phyloP scores from a whole-genome alignment of 2,888 invertebrate species.

The Cheiracanthium punctorium region DNA sequence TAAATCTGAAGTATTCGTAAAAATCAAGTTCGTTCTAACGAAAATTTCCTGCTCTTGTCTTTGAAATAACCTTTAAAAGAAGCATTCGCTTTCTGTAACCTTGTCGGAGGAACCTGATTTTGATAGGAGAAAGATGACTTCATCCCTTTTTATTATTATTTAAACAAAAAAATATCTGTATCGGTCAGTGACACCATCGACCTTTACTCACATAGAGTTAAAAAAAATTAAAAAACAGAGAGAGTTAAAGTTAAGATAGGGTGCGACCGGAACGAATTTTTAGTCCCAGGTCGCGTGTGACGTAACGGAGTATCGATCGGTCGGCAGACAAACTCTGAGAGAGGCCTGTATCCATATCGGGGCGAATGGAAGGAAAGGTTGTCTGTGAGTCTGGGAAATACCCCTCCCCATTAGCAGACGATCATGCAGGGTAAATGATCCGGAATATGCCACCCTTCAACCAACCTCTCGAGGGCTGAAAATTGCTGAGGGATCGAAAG shows the following conservation, averaged over 20 bases:
- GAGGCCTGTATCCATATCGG: conserved; percentile 36
- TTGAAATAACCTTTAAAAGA: too few relatives aligned
- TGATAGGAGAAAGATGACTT: too few relatives aligned
- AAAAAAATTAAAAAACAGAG: background rate
- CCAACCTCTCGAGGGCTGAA: background rate
- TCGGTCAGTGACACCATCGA: conserved; percentile 13
- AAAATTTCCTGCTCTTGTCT: too few relatives aligned
- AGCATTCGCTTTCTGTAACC: too few relatives aligned
- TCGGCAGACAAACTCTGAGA: conserved; percentile 20
- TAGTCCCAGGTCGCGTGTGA: conserved; percentile 34
- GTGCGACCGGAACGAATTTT: conserved; percentile 21
- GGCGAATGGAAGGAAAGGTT: conserved; percentile 41
- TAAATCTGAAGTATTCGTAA: too few relatives aligned
- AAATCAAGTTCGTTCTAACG: too few relatives aligned
- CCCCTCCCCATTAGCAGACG: conserved; percentile 34
- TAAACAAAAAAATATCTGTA: too few relatives aligned
- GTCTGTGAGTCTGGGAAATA: conserved; percentile 52
- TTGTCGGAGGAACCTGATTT: too few relatives aligned
- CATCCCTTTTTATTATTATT: too few relatives aligned
- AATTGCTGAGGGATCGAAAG: background rate
- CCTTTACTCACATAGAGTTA: background rate
- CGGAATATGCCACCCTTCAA: conserved; percentile 18
- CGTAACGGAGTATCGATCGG: conserved; percentile 48
- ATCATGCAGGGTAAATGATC: conserved; percentile 47
- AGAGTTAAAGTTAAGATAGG: background rate